phyloP scores from a whole-genome alignment of 1,140 invertebrate species.

The Anastatus disparis region DNA sequence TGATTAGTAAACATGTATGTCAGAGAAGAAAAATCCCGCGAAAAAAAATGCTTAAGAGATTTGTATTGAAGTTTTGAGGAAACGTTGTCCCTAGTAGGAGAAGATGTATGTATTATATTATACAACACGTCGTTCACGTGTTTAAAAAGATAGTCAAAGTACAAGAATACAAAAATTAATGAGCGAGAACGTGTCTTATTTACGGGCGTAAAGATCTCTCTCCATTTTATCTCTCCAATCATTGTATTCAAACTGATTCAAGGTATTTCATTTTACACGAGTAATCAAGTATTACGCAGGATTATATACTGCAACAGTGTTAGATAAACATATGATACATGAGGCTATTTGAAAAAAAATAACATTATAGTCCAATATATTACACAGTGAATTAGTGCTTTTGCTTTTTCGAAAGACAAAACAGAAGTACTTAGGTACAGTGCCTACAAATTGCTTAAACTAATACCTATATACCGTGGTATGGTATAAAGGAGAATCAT shows the following conservation, averaged over 20 bases:
- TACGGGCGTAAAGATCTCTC: not conserved
- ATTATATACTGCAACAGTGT: constrained; percentile 36
- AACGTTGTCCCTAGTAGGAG: not conserved
- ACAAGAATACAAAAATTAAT: constrained; percentile 36
- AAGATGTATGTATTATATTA: constrained; percentile 39
- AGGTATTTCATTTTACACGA: constrained; percentile 43
- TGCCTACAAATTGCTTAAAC: constrained; percentile 53
- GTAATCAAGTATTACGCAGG: constrained; percentile 40
- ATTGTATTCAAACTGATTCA: constrained; percentile 33
- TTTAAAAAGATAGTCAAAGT: constrained; percentile 36
- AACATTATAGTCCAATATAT: constrained; percentile 43
- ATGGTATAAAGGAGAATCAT: constrained; percentile 42
- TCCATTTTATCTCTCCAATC: constrained; percentile 21
- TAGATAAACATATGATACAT: constrained; percentile 28
- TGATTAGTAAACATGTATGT: constrained; percentile 26
- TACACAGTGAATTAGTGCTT: constrained; percentile 52
- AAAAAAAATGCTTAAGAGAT: not conserved
- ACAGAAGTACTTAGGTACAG: constrained; percentile 53
- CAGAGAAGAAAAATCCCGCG: constrained; percentile 23
- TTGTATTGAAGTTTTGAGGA: constrained; percentile 3
- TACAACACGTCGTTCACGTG: not conserved
- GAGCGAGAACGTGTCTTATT: not conserved
- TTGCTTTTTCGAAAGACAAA: constrained; percentile 53
- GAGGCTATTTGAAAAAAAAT: constrained; percentile 43
- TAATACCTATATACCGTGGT: constrained; percentile 47